Evolutionary conservation across 2,888 invertebrate genomes (phyloP).

Genomic region (Drosophila colorata): DNA sequence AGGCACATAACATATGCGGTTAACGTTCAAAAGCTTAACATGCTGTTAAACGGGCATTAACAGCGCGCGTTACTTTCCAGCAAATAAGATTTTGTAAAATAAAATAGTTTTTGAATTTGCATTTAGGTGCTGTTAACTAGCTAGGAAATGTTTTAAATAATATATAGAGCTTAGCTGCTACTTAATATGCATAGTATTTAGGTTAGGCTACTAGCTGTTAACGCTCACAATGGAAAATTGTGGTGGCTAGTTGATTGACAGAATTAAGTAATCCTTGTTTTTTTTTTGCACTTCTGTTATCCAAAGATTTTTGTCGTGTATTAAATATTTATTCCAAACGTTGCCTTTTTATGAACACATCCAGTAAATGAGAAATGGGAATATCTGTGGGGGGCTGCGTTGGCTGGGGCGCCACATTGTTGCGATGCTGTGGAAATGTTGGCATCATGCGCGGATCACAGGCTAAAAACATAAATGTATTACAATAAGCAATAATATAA

Average conservation of each 20-base stretch:
- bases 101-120: too few relatives aligned
- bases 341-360: conserved; percentile 92
- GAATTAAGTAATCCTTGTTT: neutral
- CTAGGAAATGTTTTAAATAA: too few relatives aligned
- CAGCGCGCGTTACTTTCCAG: neutral
- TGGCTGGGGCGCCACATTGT: conserved; percentile 47
- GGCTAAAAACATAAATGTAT: conserved; percentile 86
- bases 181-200: too few relatives aligned
- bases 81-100: neutral
- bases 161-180: too few relatives aligned
- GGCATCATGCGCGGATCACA: conserved; percentile 99
- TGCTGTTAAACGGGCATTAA: conserved; percentile 1
- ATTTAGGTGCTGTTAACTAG: too few relatives aligned
- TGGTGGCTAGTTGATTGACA: too few relatives aligned
- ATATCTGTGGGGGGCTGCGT: conserved; percentile 62
- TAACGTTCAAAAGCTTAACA: conserved; percentile 1
- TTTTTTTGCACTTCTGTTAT: neutral
- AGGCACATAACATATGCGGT: conserved; percentile 1
- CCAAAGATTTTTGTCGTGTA: neutral
- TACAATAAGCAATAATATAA: neutral
- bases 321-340: conserved; percentile 88
- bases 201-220: neutral
- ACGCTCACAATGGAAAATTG: too few relatives aligned
- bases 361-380: conserved; percentile 92
- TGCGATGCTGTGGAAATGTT: conserved; percentile 97